Conservation (phyloP, 2,113 vertebrate genomes). For the Balaenoptera acutorostrata region DNA sequence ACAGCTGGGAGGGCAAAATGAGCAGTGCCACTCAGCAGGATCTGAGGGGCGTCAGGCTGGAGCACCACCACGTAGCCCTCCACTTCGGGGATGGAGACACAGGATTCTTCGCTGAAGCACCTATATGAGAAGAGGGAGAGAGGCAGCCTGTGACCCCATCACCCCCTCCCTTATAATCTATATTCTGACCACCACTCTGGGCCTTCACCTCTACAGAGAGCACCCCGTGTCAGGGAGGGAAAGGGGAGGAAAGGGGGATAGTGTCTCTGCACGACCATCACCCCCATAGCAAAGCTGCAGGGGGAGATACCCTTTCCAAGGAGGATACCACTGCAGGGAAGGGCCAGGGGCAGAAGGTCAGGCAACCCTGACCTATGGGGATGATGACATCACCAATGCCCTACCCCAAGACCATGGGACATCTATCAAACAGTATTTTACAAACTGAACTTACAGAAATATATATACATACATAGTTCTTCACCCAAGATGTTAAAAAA, state of each 20-base stretch:
- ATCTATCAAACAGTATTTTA: background rate
- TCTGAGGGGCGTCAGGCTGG: slow-evolving; percentile 96
- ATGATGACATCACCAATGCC: background rate
- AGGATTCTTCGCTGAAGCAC: slow-evolving; percentile 97
- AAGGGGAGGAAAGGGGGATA: background rate
- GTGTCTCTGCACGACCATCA: background rate
- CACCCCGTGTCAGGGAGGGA: background rate
- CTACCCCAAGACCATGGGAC: background rate
- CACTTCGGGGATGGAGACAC: slow-evolving; percentile 92
- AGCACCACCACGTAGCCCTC: slow-evolving; percentile 97
- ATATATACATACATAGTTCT: background rate
- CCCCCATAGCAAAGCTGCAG: background rate
- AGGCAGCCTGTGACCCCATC: background rate
- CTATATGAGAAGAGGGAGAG: slow-evolving; percentile 73
- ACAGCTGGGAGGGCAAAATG: slow-evolving; percentile 90
- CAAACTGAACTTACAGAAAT: background rate
- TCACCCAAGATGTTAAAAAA: background rate
- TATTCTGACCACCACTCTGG: background rate
- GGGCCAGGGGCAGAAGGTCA: background rate
- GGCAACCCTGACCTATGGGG: background rate
- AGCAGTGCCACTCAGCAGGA: slow-evolving; percentile 90
- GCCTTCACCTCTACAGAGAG: background rate
- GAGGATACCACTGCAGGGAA: background rate
- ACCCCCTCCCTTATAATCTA: background rate
- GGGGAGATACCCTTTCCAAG: background rate